A percentile compares a stretch with the other conserved stretches of the same genome.
phyloP scores from a whole-genome alignment of 2,888 invertebrate species.

The Neelides folsomi region DNA sequence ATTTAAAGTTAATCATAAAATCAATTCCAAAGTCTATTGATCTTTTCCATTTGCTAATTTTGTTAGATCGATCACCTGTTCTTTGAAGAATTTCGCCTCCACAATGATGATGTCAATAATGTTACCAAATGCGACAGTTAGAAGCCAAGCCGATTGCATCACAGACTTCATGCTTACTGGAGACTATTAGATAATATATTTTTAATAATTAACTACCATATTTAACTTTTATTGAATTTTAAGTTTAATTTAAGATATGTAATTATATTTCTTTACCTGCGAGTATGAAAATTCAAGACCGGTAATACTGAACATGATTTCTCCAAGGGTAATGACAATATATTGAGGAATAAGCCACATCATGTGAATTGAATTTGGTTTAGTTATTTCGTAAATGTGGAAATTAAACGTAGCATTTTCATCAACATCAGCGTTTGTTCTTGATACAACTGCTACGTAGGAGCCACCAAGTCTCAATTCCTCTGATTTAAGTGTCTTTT shows the following conservation, averaged over 20 bases:
- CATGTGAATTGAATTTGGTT: slow-evolving; percentile 53
- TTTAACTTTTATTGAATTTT: slow-evolving; percentile 27
- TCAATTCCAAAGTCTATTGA: background rate
- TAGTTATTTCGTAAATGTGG: slow-evolving; percentile 45
- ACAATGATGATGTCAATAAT: slow-evolving; percentile 80
- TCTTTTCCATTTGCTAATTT: slow-evolving; percentile 5
- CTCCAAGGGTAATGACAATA: slow-evolving; percentile 80
- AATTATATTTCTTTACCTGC: slow-evolving; percentile 47
- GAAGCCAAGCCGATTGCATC: slow-evolving; percentile 76
- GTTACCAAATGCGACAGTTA: slow-evolving; percentile 88
- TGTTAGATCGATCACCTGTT: slow-evolving; percentile 47
- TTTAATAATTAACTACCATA: no score
- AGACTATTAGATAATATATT: slow-evolving; percentile 50
- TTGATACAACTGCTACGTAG: background rate
- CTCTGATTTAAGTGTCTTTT: no score
- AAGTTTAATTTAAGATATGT: background rate
- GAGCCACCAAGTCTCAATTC: no score
- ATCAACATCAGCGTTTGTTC: background rate
- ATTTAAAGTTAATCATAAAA: slow-evolving; percentile 35
- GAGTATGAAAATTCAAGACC: slow-evolving; percentile 92
- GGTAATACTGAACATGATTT: slow-evolving; percentile 91
- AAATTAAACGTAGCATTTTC: background rate
- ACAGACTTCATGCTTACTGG: slow-evolving; percentile 89
- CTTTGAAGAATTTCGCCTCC: slow-evolving; percentile 59
- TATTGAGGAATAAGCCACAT: slow-evolving; percentile 82